Percentiles rank a stretch among this genome's conserved stretches.
Conservation (phyloP, 2,113 vertebrate species). For the Falco punctatus region DNA sequence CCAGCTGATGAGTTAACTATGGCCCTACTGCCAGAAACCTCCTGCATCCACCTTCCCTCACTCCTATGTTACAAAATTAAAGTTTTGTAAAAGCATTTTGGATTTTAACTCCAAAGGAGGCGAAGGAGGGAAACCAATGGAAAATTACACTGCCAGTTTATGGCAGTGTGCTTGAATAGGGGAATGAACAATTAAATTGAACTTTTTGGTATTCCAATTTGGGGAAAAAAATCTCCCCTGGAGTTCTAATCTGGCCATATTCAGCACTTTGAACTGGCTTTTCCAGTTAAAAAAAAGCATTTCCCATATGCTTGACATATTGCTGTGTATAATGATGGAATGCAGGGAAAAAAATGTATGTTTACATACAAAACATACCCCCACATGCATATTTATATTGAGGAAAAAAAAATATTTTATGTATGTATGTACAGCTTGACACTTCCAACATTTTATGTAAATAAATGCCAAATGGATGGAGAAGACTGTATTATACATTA, state of each 20-base stretch:
- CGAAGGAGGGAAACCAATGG: neutral
- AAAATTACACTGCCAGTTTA: neutral
- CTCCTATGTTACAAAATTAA: neutral
- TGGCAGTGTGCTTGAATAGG: neutral
- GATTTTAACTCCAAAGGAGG: neutral
- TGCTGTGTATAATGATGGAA: neutral
- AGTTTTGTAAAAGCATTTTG: neutral
- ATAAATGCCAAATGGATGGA: slow-evolving; percentile 34
- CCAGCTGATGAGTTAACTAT: neutral
- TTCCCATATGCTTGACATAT: slow-evolving; percentile 35
- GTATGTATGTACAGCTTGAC: neutral
- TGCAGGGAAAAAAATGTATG: neutral
- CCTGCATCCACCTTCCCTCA: neutral
- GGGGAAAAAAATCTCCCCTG: neutral
- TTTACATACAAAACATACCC: slow-evolving; percentile 18
- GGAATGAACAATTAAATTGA: neutral
- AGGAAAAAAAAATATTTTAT: slow-evolving; percentile 32
- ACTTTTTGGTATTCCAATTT: neutral
- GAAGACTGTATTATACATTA: neutral
- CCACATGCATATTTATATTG: slow-evolving; percentile 19
- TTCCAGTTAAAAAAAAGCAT: neutral
- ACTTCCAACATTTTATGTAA: slow-evolving; percentile 22
- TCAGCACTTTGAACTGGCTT: neutral
- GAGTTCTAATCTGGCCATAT: neutral
- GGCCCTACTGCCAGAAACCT: neutral